Base-by-base conservation (phyloP, 2,797 vertebrate genomes). In the Oryzias dopingdopingensis region DNA sequence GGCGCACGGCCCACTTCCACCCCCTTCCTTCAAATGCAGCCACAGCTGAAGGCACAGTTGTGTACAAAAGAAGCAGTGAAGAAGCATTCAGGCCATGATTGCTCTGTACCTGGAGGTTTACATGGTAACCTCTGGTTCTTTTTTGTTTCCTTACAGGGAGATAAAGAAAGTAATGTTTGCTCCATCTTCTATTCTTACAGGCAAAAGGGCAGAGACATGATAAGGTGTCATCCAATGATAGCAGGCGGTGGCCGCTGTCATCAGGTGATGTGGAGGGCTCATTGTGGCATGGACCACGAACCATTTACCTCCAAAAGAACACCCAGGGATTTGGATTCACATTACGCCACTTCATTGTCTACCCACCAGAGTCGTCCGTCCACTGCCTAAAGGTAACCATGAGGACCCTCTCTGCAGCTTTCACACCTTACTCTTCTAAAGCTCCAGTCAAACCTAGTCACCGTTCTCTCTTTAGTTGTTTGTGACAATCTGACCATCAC, bases 311-410 rank as follows among this genome's bases (percentile, higher is more conserved):
- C 61, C 92, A 71, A 63, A 98, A 98, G 82, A 96, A 90, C 77
- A 82, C 85, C 0, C 94, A 96, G 82, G 96, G 95, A 14, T 99
- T 97, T 0, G 96, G 96, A 60, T 99, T 99, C 89, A 99, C 96
- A 37, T 87, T 98, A 29, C 94, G 96, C 0, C 96, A 99, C 83
- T 98, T 99, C 88, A 97, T 99, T 17, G 94, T 99, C 54, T 98
- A 98, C 86, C 96, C 96, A 0, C 96, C 96, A 0, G 95, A 96
- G 77, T 95, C 96, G 0, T 90, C 93, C 0, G 80, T 94, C 54
- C 92, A 93, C 76, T 74, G 74, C 60, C 45, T 91, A 64, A 96
- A 95, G 94, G 96, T 97, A 60, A 67, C 60, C 1, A 1, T 44
- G 17, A 6, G 17, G 43, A 37, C 32, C 32, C 32, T 12, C 10